phyloP scores from a whole-genome alignment of 2,113 vertebrate species.

The Crotalus horridus region DNA sequence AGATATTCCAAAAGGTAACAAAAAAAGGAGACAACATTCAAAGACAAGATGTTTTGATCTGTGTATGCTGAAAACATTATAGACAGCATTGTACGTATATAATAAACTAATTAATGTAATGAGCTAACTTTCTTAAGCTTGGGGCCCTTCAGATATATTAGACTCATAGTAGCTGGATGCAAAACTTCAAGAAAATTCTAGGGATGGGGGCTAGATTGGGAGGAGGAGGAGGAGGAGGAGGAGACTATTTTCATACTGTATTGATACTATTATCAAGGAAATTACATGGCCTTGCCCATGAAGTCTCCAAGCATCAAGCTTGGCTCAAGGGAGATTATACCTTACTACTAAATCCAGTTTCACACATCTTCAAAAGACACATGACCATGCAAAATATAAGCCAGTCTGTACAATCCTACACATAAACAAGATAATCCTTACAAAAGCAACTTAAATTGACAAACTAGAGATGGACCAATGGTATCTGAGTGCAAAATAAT shows the following conservation, averaged over 20 bases:
- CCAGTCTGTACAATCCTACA: neutral
- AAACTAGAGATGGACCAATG: neutral
- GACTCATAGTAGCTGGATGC: neutral
- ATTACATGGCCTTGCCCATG: neutral
- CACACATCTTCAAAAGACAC: neutral
- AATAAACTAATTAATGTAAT: neutral
- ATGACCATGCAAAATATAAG: neutral
- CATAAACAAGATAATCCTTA: neutral
- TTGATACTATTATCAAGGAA: neutral
- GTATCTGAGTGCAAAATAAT: rapidly evolving
- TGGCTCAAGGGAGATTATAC: neutral
- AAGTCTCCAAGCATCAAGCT: neutral
- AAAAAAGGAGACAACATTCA: neutral
- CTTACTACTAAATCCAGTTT: neutral
- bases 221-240: no score
- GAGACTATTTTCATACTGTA: neutral
- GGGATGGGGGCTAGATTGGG: neutral
- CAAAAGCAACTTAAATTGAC: neutral
- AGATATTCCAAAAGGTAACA: neutral
- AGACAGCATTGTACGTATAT: neutral
- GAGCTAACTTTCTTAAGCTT: neutral
- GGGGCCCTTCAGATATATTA: neutral
- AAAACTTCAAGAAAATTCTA: neutral
- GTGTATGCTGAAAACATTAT: neutral
- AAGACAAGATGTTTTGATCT: neutral